Evolutionary conservation across 2,888 invertebrate species (phyloP).

Genomic region (Drosophila robusta): DNA sequence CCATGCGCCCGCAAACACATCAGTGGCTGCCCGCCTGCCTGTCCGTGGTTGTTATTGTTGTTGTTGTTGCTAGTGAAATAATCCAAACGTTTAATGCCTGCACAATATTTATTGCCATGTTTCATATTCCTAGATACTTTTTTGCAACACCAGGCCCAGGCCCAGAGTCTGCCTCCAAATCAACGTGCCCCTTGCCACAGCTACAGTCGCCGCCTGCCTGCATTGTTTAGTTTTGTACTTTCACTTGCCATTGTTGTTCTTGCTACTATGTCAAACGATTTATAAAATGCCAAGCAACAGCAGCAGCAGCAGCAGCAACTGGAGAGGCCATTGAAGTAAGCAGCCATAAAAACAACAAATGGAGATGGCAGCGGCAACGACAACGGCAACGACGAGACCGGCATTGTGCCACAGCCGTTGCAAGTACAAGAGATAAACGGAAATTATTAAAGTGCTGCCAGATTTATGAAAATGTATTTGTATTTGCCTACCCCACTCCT

Average conservation of each 20-base stretch:
- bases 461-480: conserved; percentile 78
- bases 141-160: conserved; percentile 50
- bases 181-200: neutral
- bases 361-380: conserved; percentile 22
- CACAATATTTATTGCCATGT: conserved; percentile 82
- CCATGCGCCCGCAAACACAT: conserved; percentile 30
- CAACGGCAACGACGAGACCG: conserved; percentile 6
- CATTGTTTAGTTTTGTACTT: conserved; percentile 63
- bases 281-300: conserved; percentile 71
- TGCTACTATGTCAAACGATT: conserved; percentile 76
- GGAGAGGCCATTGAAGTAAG: conserved; percentile 52
- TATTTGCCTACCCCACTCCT: conserved; percentile 13
- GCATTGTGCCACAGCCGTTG: conserved; percentile 63
- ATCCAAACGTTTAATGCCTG: conserved; percentile 79
- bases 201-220: conserved; percentile 45
- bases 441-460: conserved; percentile 80
- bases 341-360: conserved; percentile 59
- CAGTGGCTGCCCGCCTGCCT: conserved; percentile 30
- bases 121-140: conserved; percentile 75
- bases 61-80: conserved; percentile 63
- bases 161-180: conserved; percentile 11
- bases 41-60: conserved; percentile 18
- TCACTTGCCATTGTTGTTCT: conserved; percentile 43
- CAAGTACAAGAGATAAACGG: conserved; percentile 72
- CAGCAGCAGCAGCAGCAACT: conserved; percentile 34